Evolutionary conservation across 2,888 invertebrate genomes (phyloP).

Genomic region (Chaetoderma sp.): DNA sequence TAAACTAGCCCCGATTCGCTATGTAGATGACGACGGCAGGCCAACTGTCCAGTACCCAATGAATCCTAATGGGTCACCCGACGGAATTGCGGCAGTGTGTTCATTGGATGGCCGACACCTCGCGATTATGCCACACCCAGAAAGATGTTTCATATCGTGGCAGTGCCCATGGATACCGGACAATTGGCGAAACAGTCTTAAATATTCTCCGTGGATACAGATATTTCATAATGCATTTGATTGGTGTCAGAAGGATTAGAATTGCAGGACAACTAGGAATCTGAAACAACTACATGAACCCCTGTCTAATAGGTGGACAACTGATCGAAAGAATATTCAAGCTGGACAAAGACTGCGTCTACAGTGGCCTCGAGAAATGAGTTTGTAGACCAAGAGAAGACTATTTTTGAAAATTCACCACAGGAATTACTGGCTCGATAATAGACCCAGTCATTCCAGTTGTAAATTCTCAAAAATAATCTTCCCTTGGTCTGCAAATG

Average conservation of each 20-base stretch:
- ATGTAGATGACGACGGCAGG: conserved; percentile 82
- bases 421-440: too few species aligned
- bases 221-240: conserved; percentile 88
- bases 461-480: too few species aligned
- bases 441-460: too few species aligned
- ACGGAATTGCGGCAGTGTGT: conserved; percentile 89
- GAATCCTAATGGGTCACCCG: conserved; percentile 80
- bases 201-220: conserved; percentile 86
- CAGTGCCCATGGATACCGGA: conserved; percentile 78
- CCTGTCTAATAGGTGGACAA: too few species aligned
- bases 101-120: conserved; percentile 92
- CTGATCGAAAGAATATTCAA: too few species aligned
- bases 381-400: too few species aligned
- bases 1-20: conserved; percentile 82
- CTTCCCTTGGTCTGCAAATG: too few species aligned
- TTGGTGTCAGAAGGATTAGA: conserved; percentile 57
- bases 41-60: conserved; percentile 81
- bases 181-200: conserved; percentile 61
- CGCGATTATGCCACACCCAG: conserved; percentile 99
- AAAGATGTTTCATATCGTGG: conserved; percentile 89
- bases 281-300: too few species aligned
- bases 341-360: too few species aligned
- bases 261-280: too few species aligned
- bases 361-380: too few species aligned
- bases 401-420: too few species aligned